Percentiles rank a stretch among this genome's conserved stretches.
phyloP scores from a whole-genome alignment of 2,797 vertebrate genomes.

The Eidolon dupreanum region DNA sequence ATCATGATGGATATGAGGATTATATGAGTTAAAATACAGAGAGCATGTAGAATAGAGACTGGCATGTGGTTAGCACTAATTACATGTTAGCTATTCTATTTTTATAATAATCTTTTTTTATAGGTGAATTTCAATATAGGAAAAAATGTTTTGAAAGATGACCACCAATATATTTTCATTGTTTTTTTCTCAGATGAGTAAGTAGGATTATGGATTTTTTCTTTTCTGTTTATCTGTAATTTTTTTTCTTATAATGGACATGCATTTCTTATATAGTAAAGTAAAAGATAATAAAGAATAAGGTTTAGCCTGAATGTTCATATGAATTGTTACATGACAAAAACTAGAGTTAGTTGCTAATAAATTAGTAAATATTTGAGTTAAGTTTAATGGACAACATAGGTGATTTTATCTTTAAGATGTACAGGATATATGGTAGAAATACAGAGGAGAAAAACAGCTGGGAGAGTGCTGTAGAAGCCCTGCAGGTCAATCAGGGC shows the following conservation, averaged over 20 bases:
- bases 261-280: slow-evolving; percentile 24
- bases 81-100: background rate
- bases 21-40: slow-evolving; percentile 7
- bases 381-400: background rate
- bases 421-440: background rate
- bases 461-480: no score
- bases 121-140: background rate
- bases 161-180: background rate
- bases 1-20: background rate
- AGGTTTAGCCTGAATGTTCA: background rate
- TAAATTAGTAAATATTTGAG: background rate
- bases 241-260: background rate
- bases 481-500: no score
- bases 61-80: background rate
- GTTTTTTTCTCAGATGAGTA: slow-evolving; percentile 10
- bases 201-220: background rate
- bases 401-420: background rate
- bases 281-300: slow-evolving; percentile 33
- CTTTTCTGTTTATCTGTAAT: background rate
- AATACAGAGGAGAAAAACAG: background rate
- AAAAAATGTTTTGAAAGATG: slow-evolving; percentile 23
- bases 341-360: background rate
- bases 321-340: background rate
- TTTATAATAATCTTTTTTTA: background rate
- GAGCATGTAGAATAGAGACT: background rate